Conservation (phyloP, 2,888 invertebrate species). For the Euplexia lucipara region DNA sequence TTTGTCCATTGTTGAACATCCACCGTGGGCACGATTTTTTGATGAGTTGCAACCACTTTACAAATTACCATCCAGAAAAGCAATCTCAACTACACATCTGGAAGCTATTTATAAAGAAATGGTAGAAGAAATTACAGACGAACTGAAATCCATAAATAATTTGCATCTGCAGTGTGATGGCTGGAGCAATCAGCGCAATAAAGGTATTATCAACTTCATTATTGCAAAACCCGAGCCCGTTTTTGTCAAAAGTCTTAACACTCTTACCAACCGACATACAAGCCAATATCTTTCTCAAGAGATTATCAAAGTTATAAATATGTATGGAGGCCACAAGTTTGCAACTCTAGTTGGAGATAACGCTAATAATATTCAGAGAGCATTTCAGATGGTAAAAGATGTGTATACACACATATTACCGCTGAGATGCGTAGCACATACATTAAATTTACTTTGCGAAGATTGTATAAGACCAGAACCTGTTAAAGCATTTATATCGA, state of each 20-base stretch:
- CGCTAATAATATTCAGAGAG: too few relatives aligned
- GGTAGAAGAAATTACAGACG: constrained; percentile 9
- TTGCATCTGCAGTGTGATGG: constrained; percentile 35
- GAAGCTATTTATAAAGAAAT: constrained; percentile 6
- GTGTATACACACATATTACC: too few relatives aligned
- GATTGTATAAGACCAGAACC: too few relatives aligned
- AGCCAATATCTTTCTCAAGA: neutral
- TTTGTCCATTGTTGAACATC: too few relatives aligned
- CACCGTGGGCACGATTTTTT: constrained; percentile 1
- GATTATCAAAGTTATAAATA: constrained; percentile 1
- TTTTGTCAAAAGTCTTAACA: constrained; percentile 10
- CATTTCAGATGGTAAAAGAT: too few relatives aligned
- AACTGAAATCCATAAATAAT: constrained; percentile 14
- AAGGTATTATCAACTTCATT: constrained; percentile 38
- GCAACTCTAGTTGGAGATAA: too few relatives aligned
- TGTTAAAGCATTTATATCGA: too few relatives aligned
- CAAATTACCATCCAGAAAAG: constrained; percentile 1
- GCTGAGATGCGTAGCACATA: too few relatives aligned
- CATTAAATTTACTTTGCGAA: too few relatives aligned
- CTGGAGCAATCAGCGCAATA: constrained; percentile 41
- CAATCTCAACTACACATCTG: neutral
- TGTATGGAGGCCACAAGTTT: constrained; percentile 2
- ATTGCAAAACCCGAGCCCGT: constrained; percentile 46
- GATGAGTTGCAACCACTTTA: neutral
- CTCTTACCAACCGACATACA: neutral